A percentile compares a stretch with the other conserved stretches of the same genome.
phyloP scores from a whole-genome alignment of 1,140 invertebrate species.

The Saccostrea echinata region DNA sequence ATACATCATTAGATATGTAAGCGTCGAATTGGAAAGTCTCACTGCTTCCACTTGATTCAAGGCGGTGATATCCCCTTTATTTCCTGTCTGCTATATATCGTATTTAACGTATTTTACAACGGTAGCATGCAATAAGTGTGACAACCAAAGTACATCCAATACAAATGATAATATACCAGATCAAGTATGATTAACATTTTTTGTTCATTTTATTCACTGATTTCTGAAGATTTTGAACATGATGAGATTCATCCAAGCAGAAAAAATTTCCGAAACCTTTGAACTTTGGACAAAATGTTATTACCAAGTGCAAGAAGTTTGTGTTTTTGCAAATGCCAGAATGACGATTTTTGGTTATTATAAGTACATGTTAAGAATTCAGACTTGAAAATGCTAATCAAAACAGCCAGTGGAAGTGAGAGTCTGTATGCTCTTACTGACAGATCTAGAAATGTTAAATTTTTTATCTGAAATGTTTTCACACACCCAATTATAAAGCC shows the following conservation, averaged over 20 bases:
- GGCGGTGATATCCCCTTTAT: no score
- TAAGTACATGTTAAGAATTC: neutral
- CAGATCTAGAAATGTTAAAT: no score
- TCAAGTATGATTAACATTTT: neutral
- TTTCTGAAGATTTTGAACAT: neutral
- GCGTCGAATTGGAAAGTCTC: conserved; percentile 56
- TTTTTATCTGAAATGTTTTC: no score
- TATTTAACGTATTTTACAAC: no score
- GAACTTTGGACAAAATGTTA: neutral
- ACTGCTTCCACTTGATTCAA: no score
- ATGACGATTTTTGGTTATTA: neutral
- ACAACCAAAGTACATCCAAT: neutral
- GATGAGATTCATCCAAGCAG: neutral
- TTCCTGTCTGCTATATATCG: no score
- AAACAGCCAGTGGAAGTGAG: no score
- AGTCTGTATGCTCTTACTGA: no score
- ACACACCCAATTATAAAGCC: no score
- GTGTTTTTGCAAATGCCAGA: neutral
- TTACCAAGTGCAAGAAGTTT: neutral
- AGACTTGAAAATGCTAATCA: no score
- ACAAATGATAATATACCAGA: neutral
- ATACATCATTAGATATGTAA: no score
- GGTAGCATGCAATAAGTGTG: no score
- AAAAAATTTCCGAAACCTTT: neutral
- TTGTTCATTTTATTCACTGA: neutral